Percentiles rank a stretch among this genome's conserved stretches.
These are phyloP conservation scores for Thinocorus orbignyianus DNA, from an alignment of 2,113 vertebrate species.

Conservation along the genomic window DNA sequence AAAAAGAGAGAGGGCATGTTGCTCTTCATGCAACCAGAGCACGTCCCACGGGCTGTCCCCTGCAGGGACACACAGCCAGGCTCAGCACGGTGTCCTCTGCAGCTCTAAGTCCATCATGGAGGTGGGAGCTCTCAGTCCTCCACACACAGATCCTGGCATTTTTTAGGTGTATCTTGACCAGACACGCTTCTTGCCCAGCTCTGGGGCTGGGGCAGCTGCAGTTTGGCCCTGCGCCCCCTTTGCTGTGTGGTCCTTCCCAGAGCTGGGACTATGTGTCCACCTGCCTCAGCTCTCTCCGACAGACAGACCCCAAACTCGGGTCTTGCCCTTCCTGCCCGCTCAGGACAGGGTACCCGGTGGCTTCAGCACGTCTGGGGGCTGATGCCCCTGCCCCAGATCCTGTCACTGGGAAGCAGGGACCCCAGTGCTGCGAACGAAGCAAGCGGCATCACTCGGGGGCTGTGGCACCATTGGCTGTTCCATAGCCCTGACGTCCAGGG, in stretches of 20 bases:
- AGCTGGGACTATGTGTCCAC: not conserved
- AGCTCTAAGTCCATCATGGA: not conserved
- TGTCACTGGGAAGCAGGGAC: rapidly evolving
- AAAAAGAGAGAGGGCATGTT: constrained; percentile 23
- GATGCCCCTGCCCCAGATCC: not conserved
- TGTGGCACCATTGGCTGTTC: not conserved
- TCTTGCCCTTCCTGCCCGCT: not conserved
- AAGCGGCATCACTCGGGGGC: rapidly evolving
- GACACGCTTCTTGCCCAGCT: not conserved
- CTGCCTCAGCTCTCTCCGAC: rapidly evolving
- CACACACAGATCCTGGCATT: not conserved
- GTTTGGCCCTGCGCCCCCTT: not conserved
- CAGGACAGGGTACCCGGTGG: not conserved
- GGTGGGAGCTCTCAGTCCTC: not conserved
- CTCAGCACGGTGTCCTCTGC: not conserved
- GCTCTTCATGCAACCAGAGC: not conserved
- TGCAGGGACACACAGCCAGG: not conserved
- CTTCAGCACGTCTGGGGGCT: not conserved
- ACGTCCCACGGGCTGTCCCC: not conserved
- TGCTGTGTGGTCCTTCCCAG: not conserved
- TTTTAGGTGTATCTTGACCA: not conserved
- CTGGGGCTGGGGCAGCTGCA: rapidly evolving
- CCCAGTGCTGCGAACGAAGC: not conserved
- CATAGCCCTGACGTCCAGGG: not conserved
- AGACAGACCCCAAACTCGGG: not conserved